phyloP scores from a whole-genome alignment of 2,888 invertebrate species.

The Seira ritae region DNA sequence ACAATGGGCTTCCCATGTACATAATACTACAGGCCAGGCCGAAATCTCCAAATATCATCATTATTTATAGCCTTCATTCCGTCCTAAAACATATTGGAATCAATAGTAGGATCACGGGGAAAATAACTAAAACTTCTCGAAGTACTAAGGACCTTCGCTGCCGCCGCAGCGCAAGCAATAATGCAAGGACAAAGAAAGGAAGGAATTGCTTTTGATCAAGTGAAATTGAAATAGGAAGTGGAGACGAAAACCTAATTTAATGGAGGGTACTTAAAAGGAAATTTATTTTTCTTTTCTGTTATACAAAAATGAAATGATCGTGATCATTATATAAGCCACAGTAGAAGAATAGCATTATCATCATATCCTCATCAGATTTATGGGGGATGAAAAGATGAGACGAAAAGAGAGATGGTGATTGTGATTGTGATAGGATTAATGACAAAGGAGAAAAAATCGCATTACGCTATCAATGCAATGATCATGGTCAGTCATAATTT shows the following conservation, averaged over 20 bases:
- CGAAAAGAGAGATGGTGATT: neutral
- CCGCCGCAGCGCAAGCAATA: too few species aligned
- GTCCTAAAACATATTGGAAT: too few species aligned
- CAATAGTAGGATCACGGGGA: too few species aligned
- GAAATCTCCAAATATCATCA: neutral
- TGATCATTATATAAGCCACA: neutral
- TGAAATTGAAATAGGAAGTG: neutral
- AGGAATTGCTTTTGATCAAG: neutral
- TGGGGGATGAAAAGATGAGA: conserved; percentile 12
- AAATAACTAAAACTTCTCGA: too few species aligned
- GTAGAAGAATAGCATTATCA: neutral
- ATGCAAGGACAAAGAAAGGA: too few species aligned
- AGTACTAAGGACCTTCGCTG: too few species aligned
- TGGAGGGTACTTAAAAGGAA: neutral
- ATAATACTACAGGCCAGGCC: neutral
- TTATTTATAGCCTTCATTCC: neutral
- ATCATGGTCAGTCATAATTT: too few species aligned
- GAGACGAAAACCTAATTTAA: neutral
- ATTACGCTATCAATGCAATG: neutral
- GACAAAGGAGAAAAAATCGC: neutral
- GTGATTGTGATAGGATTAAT: neutral
- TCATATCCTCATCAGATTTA: conserved; percentile 34
- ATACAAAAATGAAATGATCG: neutral
- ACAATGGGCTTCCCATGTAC: neutral
- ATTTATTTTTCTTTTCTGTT: neutral